These are phyloP conservation scores for Didymodactylos carnosus DNA, from an alignment of 2,888 invertebrate species.

Conservation along the genomic window DNA sequence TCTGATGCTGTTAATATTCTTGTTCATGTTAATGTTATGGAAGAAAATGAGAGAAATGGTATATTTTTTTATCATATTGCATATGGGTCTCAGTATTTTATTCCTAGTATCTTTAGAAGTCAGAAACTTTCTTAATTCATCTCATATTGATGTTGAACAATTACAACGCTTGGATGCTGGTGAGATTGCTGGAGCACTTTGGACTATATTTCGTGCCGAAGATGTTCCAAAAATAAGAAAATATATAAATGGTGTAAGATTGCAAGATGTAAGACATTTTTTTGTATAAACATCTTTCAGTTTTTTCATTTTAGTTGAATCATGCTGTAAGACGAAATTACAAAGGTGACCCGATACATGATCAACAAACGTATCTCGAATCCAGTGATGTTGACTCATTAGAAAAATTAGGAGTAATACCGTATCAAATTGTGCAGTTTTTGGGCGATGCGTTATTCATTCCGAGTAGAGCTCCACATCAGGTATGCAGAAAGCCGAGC, in stretches of 20 bases:
- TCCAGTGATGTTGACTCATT: constrained; percentile 62
- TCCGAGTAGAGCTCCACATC: constrained; percentile 95
- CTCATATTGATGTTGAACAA: constrained; percentile 46
- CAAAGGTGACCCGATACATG: constrained; percentile 66
- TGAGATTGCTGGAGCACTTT: constrained; percentile 71
- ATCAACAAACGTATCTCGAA: constrained; percentile 72
- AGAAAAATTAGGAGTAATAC: constrained; percentile 76
- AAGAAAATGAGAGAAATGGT: too few relatives aligned
- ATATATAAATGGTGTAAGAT: constrained; percentile 61
- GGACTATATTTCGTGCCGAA: constrained; percentile 83
- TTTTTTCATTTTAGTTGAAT: too few relatives aligned
- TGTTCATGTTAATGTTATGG: constrained; percentile 85
- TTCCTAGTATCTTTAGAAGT: constrained; percentile 29
- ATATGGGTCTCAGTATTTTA: too few relatives aligned
- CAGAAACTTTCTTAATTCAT: constrained; percentile 48
- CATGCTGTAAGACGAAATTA: neutral
- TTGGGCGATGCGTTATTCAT: constrained; percentile 90
- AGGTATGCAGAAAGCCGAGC: too few relatives aligned
- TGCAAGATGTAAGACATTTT: neutral
- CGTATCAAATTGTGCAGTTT: constrained; percentile 84
- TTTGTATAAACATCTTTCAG: too few relatives aligned
- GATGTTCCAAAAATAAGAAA: constrained; percentile 89
- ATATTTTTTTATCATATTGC: too few relatives aligned
- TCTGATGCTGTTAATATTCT: constrained; percentile 92
- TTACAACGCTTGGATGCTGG: constrained; percentile 47